These are phyloP conservation scores for Caerostris extrusa DNA, from an alignment of 1,140 invertebrate genomes.

Conservation along the genomic window DNA sequence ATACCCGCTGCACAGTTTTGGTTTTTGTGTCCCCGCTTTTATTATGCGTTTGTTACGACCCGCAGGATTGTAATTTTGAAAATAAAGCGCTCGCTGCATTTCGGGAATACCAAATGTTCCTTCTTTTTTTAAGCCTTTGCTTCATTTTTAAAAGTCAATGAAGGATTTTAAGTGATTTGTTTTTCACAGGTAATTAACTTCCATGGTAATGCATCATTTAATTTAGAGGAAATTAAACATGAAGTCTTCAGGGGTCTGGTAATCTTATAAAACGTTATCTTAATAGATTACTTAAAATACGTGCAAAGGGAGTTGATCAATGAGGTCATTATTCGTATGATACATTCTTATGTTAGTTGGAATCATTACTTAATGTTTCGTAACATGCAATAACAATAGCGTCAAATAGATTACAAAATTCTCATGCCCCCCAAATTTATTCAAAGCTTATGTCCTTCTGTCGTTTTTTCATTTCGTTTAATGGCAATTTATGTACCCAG, in stretches of 20 bases:
- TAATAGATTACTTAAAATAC: constrained; percentile 69
- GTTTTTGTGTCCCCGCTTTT: constrained; percentile 63
- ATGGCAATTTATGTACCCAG: background rate
- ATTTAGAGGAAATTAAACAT: constrained; percentile 76
- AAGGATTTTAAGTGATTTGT: constrained; percentile 77
- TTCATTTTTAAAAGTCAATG: constrained; percentile 77
- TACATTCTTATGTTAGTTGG: constrained; percentile 52
- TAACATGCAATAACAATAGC: constrained; percentile 50
- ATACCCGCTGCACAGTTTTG: constrained; percentile 43
- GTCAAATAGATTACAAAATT: constrained; percentile 15
- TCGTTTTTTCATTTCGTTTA: background rate
- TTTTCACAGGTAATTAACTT: constrained; percentile 77
- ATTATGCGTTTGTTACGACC: constrained; percentile 74
- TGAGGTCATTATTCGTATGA: constrained; percentile 39
- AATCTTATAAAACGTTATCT: constrained; percentile 74
- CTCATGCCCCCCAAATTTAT: constrained; percentile 22
- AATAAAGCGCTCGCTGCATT: constrained; percentile 72
- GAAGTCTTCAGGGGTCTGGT: constrained; percentile 57
- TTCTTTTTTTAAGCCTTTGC: constrained; percentile 65
- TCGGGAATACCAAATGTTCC: constrained; percentile 62
- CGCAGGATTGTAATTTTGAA: constrained; percentile 75
- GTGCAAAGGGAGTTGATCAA: constrained; percentile 63
- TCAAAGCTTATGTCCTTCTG: background rate
- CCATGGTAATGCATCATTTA: constrained; percentile 74
- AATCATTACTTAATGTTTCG: constrained; percentile 59